Percentiles rank a stretch among this genome's conserved stretches.
These are phyloP conservation scores for Pachyramphus minor DNA, from an alignment of 2,113 vertebrate genomes.

Conservation along the genomic window DNA sequence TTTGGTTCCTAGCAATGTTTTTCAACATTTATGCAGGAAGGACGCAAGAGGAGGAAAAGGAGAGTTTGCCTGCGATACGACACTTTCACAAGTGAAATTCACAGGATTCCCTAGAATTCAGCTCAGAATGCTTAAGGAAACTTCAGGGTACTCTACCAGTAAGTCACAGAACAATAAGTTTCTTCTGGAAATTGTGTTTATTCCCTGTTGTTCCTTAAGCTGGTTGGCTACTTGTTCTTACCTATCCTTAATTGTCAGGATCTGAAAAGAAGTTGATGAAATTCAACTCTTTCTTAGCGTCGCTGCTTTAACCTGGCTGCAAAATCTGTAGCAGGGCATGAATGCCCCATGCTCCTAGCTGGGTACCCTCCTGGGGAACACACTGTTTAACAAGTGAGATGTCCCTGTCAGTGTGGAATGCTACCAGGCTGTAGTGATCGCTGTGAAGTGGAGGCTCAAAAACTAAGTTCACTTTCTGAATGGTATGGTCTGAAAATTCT, in stretches of 20 bases:
- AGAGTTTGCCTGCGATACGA: neutral
- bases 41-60: neutral
- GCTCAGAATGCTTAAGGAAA: neutral
- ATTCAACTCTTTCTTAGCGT: neutral
- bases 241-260: neutral
- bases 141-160: neutral
- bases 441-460: neutral
- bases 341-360: accelerated
- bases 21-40: neutral
- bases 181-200: neutral
- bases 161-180: neutral
- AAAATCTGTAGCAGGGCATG: neutral
- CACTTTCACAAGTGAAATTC: neutral
- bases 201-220: neutral
- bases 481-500: neutral
- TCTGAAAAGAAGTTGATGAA: neutral
- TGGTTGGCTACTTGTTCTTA: neutral
- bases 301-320: neutral
- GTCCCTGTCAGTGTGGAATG: accelerated
- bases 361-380: neutral
- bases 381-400: accelerated
- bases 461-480: neutral
- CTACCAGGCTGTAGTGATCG: neutral
- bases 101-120: neutral
- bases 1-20: neutral